Base-by-base conservation (phyloP, 2,113 vertebrate genomes). In the Nycticebus coucang region DNA sequence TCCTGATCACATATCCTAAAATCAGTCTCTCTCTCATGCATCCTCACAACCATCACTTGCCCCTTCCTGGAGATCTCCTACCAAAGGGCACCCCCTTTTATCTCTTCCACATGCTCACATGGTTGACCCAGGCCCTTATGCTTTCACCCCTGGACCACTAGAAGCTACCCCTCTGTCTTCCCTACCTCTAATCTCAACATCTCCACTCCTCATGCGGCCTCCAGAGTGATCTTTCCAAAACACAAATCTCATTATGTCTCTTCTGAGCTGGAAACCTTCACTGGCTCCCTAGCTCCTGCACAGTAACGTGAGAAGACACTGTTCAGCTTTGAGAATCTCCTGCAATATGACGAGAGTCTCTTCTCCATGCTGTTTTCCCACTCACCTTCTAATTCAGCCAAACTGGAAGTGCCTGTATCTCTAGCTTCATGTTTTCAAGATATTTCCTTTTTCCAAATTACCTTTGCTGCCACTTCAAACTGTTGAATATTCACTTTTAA, bases 371-470 rank as follows among this genome's bases (percentile, higher is more conserved):
- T 78, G 33, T 66, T 64, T 35, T 74, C 45, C 74, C 28, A 33
- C 2, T 33, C 26, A 37, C 12, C 14, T 69, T 71, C 83, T 72
- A 17, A 17, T 87, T 57, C 33, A 90, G 22, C 60, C 79, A 62
- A 68, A 69, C 8, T 2, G 18, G 62, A 37, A n/a, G 4, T 66
- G 5, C 64, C 35, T 72, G 0, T 53, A 28, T 30, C 37, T 91
- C 59, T 64, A 45, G 18, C 14, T n/a, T 94, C 62, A 17, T 86
- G 33, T 28, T 87, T 87, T 57, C 37, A 30, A 69, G 4, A 50
- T n/a, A 71, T 72, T 85, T 95, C 30, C 60, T 94, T 92, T 93
- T 69, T 60, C 91, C 35, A 91, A 66, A 90, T 80, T n/a, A 66
- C 33, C 59, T 81, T 77, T 60, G 15, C 45, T 55, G 19, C 24